A percentile compares a stretch with the other conserved stretches of the same genome.
Evolutionary conservation across 2,888 invertebrate genomes (phyloP).

Genomic region (Chaitophorus viminalis): DNA sequence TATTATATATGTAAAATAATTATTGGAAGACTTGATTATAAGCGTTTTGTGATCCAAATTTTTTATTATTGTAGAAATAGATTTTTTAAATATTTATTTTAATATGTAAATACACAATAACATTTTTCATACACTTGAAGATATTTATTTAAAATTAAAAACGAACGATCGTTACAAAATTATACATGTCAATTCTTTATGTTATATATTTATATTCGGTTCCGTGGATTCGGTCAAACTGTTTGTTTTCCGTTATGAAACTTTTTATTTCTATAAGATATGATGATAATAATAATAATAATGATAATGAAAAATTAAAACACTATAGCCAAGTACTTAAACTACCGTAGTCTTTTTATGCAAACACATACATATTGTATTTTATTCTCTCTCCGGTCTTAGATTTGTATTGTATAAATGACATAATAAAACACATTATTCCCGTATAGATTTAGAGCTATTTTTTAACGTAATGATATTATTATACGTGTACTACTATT

Average conservation of each 20-base stretch:
- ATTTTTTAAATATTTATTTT: constrained; percentile 50
- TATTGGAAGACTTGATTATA: constrained; percentile 53
- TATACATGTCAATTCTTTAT: constrained; percentile 34
- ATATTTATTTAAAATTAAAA: constrained; percentile 29
- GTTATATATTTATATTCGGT: constrained; percentile 4
- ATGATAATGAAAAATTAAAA: too few relatives aligned
- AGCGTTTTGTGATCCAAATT: constrained; percentile 54
- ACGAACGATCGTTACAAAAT: constrained; percentile 18
- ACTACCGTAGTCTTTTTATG: not conserved
- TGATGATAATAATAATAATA: too few relatives aligned
- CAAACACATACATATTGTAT: not conserved
- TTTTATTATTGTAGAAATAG: constrained; percentile 55
- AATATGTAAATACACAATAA: constrained; percentile 44
- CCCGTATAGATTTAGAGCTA: constrained; percentile 28
- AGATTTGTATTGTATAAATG: not conserved
- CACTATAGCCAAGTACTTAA: too few relatives aligned
- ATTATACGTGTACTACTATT: not conserved
- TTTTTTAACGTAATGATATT: constrained; percentile 13
- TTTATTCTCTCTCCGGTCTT: not conserved
- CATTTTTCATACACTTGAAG: constrained; percentile 33
- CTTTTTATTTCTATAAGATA: too few relatives aligned
- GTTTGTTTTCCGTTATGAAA: too few relatives aligned
- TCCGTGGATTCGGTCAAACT: not conserved
- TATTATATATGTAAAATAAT: constrained; percentile 4
- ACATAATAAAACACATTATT: not conserved